Base-by-base conservation (phyloP, 2,113 vertebrate genomes). In the Clarias magur region DNA sequence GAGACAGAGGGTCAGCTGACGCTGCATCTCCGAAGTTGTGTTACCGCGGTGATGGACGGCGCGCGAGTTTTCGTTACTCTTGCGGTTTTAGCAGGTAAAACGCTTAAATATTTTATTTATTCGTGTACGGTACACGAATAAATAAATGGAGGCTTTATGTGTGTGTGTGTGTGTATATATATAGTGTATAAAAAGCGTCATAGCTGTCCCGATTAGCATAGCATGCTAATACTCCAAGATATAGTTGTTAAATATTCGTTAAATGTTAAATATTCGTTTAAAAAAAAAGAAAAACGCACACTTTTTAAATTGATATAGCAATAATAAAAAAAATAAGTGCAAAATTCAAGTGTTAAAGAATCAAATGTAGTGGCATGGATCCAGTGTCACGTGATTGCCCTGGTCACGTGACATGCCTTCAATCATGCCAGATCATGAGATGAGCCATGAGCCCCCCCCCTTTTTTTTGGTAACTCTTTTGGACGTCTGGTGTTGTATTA, bases 1-100 rank as follows among this genome's bases (percentile, higher is more conserved):
- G 42, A 15, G 13, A 38, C 6, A 48, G 48, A 48, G 48, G 12
- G 86, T 91, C 90, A 91, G 80, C 84, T 91, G 88, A 91, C 68
- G 68, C 7, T 34, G 30, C 27, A 63, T 82, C 70, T 7, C 17
- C 16, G 38, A 85, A 81, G 86, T 87, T 84, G 57, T 82, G 80
- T 81, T 63, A 57, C 79, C 54, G 57, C 19, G n/a, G 81, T 25
- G 85, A 91, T 91, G 90, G 85, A 68, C 62, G 82, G 82, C 17
- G 48, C 83, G 13, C 72, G 42, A 56, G 23, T 82, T 48, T 79
- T 83, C 60, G 42, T 89, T 78, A 48, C 62, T 8, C 38, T 89
- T 19, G 85, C 54, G n/a, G n/a, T 27, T 82, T 70, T 80, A 12
- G 75, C 85, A 27, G 88, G 88, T 86, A 89, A 85, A 78, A 38